Percentiles rank a stretch among this genome's conserved stretches.
phyloP scores from a whole-genome alignment of 2,888 invertebrate genomes.

The Drosophila subquinaria region DNA sequence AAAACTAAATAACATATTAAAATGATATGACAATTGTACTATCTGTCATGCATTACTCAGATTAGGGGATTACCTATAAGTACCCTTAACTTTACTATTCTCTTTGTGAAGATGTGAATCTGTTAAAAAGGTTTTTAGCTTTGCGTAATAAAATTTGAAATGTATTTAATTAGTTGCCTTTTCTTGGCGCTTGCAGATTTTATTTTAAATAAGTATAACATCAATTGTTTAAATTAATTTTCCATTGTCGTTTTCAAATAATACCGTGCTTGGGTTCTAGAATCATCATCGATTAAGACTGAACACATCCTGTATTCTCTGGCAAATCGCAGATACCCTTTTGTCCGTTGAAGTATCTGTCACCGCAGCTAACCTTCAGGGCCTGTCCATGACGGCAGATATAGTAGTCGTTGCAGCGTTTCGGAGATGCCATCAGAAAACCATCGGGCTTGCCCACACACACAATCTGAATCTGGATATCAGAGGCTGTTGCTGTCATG shows the following conservation, averaged over 20 bases:
- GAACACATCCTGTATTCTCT: constrained; percentile 70
- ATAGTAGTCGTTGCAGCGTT: constrained; percentile 74
- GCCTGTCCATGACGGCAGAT: constrained; percentile 67
- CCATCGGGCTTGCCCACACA: constrained; percentile 71
- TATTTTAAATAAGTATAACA: constrained; percentile 22
- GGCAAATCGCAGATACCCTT: constrained; percentile 78
- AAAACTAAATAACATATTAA: not conserved
- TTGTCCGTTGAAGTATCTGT: constrained; percentile 69
- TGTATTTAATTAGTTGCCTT: constrained; percentile 16
- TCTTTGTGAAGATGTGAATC: not conserved
- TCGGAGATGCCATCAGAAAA: constrained; percentile 65
- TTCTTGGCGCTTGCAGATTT: constrained; percentile 34
- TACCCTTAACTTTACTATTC: not conserved
- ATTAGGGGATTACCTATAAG: not conserved
- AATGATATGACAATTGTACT: not conserved
- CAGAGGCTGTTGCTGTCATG: not conserved
- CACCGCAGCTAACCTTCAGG: constrained; percentile 68
- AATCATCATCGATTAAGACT: constrained; percentile 27
- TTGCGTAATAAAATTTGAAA: not conserved
- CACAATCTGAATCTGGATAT: constrained; percentile 35
- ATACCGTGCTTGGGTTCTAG: not conserved
- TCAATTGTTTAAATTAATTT: not conserved
- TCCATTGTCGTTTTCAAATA: constrained; percentile 5
- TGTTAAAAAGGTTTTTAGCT: not conserved
- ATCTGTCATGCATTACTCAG: not conserved